Evolutionary conservation across 1,140 invertebrate species (phyloP).

Genomic region (Macrobrachium nipponense): DNA sequence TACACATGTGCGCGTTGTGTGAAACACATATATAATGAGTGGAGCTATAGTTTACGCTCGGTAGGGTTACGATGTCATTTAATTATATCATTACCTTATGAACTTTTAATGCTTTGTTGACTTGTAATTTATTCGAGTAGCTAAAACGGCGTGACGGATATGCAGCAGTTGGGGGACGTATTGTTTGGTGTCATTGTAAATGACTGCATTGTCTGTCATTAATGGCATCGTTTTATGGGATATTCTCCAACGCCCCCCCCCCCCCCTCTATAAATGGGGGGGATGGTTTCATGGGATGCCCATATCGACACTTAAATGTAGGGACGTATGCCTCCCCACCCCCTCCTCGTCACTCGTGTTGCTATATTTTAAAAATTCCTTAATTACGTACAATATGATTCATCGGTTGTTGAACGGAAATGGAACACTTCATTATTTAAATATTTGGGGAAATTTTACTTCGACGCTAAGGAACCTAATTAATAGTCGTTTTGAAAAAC

Average conservation of each 20-base stretch:
- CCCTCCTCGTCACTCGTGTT: no score
- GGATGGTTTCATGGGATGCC: no score
- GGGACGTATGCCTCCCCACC: no score
- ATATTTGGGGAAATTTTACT: no score
- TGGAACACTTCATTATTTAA: no score
- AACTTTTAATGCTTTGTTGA: slow-evolving; percentile 47
- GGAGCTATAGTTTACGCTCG: neutral
- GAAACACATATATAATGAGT: neutral
- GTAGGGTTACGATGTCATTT: slow-evolving; percentile 20
- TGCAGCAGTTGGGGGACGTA: slow-evolving; percentile 14
- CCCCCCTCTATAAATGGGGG: no score
- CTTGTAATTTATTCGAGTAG: slow-evolving; percentile 37
- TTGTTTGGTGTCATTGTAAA: neutral
- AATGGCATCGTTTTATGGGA: no score
- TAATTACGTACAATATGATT: neutral
- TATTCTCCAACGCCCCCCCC: no score
- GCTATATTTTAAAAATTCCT: neutral
- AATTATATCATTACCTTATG: slow-evolving; percentile 22
- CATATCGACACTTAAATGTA: no score
- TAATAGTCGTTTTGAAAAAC: neutral
- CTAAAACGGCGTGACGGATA: slow-evolving; percentile 49
- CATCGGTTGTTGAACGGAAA: no score
- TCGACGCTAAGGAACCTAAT: no score
- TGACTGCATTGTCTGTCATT: neutral
- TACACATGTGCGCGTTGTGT: no score